phyloP scores from a whole-genome alignment of 2,797 vertebrate genomes.

The Cichlasoma orientale region DNA sequence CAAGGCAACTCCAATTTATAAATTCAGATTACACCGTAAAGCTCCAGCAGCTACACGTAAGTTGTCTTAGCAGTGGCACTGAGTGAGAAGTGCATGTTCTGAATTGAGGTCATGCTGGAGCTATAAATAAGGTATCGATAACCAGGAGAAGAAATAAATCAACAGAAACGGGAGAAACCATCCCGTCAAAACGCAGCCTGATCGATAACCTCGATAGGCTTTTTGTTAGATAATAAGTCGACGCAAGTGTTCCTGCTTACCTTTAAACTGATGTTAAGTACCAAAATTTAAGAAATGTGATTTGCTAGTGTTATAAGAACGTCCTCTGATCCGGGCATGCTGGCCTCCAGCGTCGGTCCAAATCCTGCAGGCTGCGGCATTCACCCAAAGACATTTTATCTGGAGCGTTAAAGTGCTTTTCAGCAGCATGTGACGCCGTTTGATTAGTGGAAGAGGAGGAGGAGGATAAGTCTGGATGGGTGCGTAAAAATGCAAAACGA shows the following conservation, averaged over 20 bases:
- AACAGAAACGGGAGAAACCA: neutral
- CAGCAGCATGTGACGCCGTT: constrained; percentile 55
- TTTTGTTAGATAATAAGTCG: neutral
- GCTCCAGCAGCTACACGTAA: constrained; percentile 1
- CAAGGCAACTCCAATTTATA: neutral
- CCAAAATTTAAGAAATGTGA: constrained; percentile 17
- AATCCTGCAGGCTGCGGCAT: constrained; percentile 47
- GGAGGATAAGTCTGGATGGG: constrained; percentile 17
- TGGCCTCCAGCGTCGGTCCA: constrained; percentile 42
- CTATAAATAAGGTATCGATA: constrained; percentile 53
- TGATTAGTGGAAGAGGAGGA: neutral
- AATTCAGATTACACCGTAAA: neutral
- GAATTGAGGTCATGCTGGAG: constrained; percentile 46
- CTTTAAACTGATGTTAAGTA: constrained; percentile 36
- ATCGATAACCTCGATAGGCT: neutral
- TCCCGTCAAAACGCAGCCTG: neutral
- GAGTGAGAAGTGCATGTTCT: constrained; percentile 1
- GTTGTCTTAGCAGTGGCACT: constrained; percentile 1
- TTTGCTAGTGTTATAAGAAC: constrained; percentile 22
- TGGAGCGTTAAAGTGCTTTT: constrained; percentile 24
- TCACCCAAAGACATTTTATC: constrained; percentile 22
- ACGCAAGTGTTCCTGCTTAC: constrained; percentile 36
- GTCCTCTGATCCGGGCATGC: constrained; percentile 46
- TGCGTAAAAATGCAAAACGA: constrained; percentile 33
- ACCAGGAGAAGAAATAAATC: neutral